Evolutionary conservation across 1,140 invertebrate genomes (phyloP), one percentile per base, ranked within the genome.

Genomic region (Zophobas morio): DNA sequence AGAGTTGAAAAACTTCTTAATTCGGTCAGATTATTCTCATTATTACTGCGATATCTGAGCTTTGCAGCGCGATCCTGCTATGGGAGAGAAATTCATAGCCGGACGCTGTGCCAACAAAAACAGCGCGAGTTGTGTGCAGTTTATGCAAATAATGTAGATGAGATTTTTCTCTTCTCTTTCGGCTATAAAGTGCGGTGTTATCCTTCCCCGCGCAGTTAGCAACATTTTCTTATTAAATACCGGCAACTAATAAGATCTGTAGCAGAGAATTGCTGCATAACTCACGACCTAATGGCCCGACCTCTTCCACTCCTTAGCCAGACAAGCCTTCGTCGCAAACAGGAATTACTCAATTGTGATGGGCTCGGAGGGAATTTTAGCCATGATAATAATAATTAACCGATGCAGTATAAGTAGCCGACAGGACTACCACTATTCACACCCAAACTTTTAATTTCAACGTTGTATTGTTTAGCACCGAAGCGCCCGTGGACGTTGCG

Each of bases 181-280:
- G 80, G 82, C 81, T 79, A 84, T 84, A 85, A 84, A 85, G 66
- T 83, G 79, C 73, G 75, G 81, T 78, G 78, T 84, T 85, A 84
- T 82, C 81, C 82, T 78, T 76, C 70, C 75, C 75, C 79, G 80
- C 80, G 78, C 78, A 82, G 74, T 84, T 84, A 81, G 82, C 79
- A 82, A 84, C 82, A 84, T 82, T 84, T 84, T 78, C 82, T 84
- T 84, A 84, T 84, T 84, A 84, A 84, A 84, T 84, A 84, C 80
- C 81, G 81, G 78, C 81, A 82, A 83, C 82, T 83, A 83, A 83
- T 83, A 83, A 83, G 82, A 83, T 83, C 81, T 82, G 81, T 82
- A 79, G 78, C 76, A 76, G 78, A 73, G 80, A 81, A 83, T 82
- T 82, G 78, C 81, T 66, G 80, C 81, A 80, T 82, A 82, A 81